phyloP scores from a whole-genome alignment of 2,888 invertebrate genomes.

The Itoplectis maculator region DNA sequence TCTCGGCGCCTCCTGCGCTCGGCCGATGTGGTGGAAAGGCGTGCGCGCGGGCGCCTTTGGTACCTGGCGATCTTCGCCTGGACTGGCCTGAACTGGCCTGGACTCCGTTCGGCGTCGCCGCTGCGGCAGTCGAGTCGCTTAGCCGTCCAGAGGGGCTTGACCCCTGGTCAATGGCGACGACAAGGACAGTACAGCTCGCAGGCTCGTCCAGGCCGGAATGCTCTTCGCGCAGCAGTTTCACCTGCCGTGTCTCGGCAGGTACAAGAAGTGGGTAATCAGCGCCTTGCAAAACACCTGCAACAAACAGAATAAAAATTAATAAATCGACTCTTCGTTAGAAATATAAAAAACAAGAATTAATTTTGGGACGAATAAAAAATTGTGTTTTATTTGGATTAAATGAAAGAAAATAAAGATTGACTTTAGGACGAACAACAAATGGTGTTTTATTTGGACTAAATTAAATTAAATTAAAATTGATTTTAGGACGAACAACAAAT shows the following conservation, averaged over 20 bases:
- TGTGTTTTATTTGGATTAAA: too few relatives aligned
- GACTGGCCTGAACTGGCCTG: constrained; percentile 27
- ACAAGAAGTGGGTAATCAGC: constrained; percentile 81
- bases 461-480: too few relatives aligned
- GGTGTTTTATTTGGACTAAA: too few relatives aligned
- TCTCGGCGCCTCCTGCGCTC: background rate
- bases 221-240: constrained; percentile 82
- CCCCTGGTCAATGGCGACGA: constrained; percentile 82
- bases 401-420: too few relatives aligned
- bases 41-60: too few relatives aligned
- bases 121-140: constrained; percentile 64
- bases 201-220: constrained; percentile 77
- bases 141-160: constrained; percentile 78
- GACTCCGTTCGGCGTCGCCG: constrained; percentile 25
- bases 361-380: too few relatives aligned
- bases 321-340: background rate
- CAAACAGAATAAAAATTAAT: background rate
- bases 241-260: constrained; percentile 82
- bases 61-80: too few relatives aligned
- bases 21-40: constrained; percentile 17
- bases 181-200: constrained; percentile 75
- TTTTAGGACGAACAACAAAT: too few relatives aligned
- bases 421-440: too few relatives aligned
- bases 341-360: background rate
- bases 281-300: background rate